A percentile compares a stretch with the other conserved stretches of the same genome.
These are phyloP conservation scores for Sebastes minor DNA, from an alignment of 2,797 vertebrate species.

Conservation along the genomic window DNA sequence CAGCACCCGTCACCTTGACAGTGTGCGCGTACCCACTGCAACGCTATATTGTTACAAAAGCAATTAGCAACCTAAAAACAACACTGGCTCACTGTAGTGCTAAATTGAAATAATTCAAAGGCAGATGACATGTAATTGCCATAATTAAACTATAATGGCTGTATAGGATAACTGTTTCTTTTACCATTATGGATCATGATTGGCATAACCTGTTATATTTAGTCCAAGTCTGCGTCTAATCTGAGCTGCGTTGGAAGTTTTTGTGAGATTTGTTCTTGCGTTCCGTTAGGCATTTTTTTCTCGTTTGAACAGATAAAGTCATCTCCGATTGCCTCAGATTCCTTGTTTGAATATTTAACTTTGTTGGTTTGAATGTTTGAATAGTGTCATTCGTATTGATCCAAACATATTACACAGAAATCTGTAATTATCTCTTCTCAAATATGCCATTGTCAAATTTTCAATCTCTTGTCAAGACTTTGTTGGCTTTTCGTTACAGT, in stretches of 20 bases:
- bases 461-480: constrained; percentile 40
- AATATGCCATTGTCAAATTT: constrained; percentile 47
- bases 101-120: constrained; percentile 35
- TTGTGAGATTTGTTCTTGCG: background rate
- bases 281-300: background rate
- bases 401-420: constrained; percentile 38
- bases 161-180: constrained; percentile 12
- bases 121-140: constrained; percentile 51
- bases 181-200: constrained; percentile 17
- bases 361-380: constrained; percentile 34
- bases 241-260: background rate
- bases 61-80: constrained; percentile 50
- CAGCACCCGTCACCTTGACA: background rate
- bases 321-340: constrained; percentile 4
- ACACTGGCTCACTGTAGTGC: constrained; percentile 8
- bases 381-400: constrained; percentile 27
- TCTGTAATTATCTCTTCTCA: constrained; percentile 46
- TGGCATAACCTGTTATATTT: constrained; percentile 13
- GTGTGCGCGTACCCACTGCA: background rate
- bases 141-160: constrained; percentile 52
- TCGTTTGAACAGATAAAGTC: background rate
- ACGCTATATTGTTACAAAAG: constrained; percentile 26
- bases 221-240: background rate
- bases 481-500: constrained; percentile 27
- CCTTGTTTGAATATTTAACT: constrained; percentile 21